Percentiles rank a stretch among this genome's conserved stretches.
phyloP scores from a whole-genome alignment of 2,797 vertebrate genomes.

The Gallinago stenura region DNA sequence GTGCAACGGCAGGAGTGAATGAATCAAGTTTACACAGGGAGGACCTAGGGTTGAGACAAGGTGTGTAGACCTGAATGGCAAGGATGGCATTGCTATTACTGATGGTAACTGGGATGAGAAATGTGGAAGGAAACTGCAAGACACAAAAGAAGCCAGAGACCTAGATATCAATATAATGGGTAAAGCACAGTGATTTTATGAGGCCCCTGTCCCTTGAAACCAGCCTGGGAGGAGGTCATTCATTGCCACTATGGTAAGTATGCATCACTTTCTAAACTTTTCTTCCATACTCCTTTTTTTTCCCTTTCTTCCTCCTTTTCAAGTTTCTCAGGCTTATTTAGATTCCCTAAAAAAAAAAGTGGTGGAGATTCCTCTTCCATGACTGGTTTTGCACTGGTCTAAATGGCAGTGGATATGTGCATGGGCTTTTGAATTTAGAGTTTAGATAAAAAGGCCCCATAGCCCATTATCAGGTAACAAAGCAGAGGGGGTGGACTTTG shows the following conservation, averaged over 20 bases:
- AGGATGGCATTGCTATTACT: not conserved
- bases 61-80: not conserved
- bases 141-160: not conserved
- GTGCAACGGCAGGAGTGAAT: not conserved
- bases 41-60: not conserved
- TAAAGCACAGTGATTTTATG: not conserved
- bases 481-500: not conserved
- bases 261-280: not conserved
- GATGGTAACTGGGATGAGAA: not conserved
- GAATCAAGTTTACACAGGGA: not conserved
- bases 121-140: not conserved
- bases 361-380: not conserved
- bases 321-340: not conserved
- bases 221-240: not conserved
- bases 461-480: not conserved
- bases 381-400: not conserved
- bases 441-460: not conserved
- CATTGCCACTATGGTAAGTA: fast-evolving
- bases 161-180: not conserved
- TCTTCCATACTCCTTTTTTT: not conserved
- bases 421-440: not conserved
- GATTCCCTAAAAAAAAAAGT: not conserved
- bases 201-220: not conserved
- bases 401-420: fast-evolving
- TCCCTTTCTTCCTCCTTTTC: not conserved